Percentiles rank a stretch among this genome's conserved stretches.
phyloP scores from a whole-genome alignment of 2,113 vertebrate genomes.

The Mustelus asterias region DNA sequence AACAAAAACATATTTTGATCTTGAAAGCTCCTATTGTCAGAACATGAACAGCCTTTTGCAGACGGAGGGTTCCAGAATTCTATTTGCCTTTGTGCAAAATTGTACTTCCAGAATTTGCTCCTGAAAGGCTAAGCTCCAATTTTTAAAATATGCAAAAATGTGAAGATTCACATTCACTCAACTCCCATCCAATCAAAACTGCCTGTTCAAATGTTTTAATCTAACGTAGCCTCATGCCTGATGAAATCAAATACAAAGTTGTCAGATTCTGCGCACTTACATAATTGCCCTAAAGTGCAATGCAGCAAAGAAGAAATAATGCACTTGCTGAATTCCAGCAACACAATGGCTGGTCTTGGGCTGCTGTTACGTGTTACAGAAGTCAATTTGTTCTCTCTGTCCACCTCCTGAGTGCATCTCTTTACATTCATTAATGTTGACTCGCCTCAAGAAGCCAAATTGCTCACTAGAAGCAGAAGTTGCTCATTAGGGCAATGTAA shows the following conservation, averaged over 20 bases:
- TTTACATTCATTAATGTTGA: constrained; percentile 45
- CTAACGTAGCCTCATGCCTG: constrained; percentile 41
- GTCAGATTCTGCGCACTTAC: background rate
- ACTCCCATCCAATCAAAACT: background rate
- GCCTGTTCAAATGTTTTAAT: background rate
- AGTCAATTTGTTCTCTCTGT: constrained; percentile 38
- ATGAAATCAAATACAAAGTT: background rate
- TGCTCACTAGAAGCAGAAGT: constrained; percentile 47
- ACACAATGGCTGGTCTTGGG: constrained; percentile 31
- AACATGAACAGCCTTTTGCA: background rate
- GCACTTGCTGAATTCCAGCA: background rate
- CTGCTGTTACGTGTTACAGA: constrained; percentile 38
- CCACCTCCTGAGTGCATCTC: constrained; percentile 40
- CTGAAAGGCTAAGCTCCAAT: background rate
- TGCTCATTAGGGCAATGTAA: constrained; percentile 54
- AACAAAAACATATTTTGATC: background rate
- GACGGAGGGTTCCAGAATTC: background rate
- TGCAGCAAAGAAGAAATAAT: constrained; percentile 18
- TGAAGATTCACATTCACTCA: background rate
- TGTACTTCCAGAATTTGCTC: background rate
- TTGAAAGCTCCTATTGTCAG: background rate
- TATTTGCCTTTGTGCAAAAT: background rate
- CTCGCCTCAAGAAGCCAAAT: constrained; percentile 50
- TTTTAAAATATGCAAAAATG: background rate
- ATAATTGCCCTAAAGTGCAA: constrained; percentile 5